A percentile compares a stretch with the other conserved stretches of the same genome.
Conservation (phyloP, 2,888 invertebrate genomes). For the Oscheius myriophilus region DNA sequence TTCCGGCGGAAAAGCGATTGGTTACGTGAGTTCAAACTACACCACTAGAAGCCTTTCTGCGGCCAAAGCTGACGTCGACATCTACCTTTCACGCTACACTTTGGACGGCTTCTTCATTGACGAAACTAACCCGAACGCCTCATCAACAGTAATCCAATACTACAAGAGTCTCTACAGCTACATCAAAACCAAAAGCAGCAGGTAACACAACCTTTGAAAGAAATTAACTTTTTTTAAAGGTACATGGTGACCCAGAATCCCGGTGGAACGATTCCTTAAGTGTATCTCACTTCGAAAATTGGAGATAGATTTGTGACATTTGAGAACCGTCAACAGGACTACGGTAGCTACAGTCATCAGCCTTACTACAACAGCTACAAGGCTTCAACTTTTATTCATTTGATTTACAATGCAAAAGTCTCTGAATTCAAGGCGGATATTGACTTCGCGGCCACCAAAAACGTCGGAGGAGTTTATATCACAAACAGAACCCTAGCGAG, state of each 20-base stretch:
- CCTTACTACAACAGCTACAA: constrained; percentile 7
- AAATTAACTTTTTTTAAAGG: neutral
- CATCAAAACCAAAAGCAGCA: constrained; percentile 10
- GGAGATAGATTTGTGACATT: constrained; percentile 12
- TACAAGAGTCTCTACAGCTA: constrained; percentile 16
- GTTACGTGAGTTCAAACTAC: constrained; percentile 3
- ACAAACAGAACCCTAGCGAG: neutral
- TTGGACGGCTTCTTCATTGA: constrained; percentile 20
- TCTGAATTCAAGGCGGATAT: constrained; percentile 4
- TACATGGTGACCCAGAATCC: constrained; percentile 15
- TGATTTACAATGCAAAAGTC: constrained; percentile 4
- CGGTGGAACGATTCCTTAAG: constrained; percentile 1
- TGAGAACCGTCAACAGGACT: constrained; percentile 2
- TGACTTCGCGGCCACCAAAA: neutral
- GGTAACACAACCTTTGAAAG: neutral
- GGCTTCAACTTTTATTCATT: constrained; percentile 4
- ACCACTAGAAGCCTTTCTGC: neutral
- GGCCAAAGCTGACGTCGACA: neutral
- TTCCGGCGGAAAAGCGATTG: neutral
- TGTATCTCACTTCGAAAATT: neutral
- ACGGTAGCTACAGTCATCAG: neutral
- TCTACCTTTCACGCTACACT: neutral
- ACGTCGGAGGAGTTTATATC: constrained; percentile 8
- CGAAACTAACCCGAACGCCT: neutral
- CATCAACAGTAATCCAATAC: neutral